Conservation (phyloP, 2,888 invertebrate species). For the Orthosia incerta region DNA sequence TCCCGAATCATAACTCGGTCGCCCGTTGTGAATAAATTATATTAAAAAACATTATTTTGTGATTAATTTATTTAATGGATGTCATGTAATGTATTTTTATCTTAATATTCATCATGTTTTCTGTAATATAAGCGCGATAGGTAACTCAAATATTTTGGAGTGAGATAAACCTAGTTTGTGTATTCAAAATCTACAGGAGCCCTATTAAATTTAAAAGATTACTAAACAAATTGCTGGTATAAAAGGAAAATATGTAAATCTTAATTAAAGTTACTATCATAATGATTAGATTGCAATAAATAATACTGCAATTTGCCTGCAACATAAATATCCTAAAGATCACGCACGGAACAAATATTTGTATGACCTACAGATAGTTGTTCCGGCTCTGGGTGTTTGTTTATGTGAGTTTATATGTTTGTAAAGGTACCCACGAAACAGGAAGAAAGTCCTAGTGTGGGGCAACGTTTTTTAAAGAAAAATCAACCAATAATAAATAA, state of each 20-base stretch:
- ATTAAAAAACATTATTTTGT: slow-evolving; percentile 55
- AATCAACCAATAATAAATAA: too few species aligned
- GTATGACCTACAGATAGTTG: too few species aligned
- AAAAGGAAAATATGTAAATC: slow-evolving; percentile 4
- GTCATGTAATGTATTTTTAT: slow-evolving; percentile 62
- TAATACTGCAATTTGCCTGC: slow-evolving; percentile 16
- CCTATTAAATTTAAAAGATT: not conserved
- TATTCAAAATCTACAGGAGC: slow-evolving; percentile 1
- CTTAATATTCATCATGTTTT: slow-evolving; percentile 62
- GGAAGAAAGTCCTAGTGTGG: too few species aligned
- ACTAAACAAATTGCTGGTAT: not conserved
- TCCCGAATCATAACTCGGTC: slow-evolving; percentile 42
- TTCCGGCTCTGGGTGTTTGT: too few species aligned
- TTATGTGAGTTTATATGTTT: too few species aligned
- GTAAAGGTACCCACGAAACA: too few species aligned
- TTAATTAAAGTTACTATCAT: not conserved
- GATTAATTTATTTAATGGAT: slow-evolving; percentile 60
- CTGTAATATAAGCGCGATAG: slow-evolving; percentile 57
- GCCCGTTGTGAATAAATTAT: slow-evolving; percentile 50
- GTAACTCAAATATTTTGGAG: slow-evolving; percentile 64
- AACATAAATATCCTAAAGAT: not conserved
- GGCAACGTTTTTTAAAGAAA: too few species aligned
- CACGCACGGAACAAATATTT: too few species aligned
- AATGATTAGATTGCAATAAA: slow-evolving; percentile 7
- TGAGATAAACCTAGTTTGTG: not conserved